Evolutionary conservation across 2,888 invertebrate species (phyloP), one percentile per base, ranked within the genome.

Genomic region (Julus scandinavius): DNA sequence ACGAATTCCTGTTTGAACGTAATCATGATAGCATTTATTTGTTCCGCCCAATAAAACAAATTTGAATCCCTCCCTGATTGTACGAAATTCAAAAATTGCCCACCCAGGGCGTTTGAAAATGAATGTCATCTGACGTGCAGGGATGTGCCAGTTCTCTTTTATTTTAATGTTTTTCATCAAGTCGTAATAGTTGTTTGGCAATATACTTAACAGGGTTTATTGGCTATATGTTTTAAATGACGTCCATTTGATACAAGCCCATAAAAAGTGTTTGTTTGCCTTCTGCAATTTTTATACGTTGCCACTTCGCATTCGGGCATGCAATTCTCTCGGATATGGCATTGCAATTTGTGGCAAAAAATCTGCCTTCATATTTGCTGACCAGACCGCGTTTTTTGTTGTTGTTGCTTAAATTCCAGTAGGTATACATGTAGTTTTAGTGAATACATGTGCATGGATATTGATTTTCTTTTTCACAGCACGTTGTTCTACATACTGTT

Each of bases 171-270:
- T 72, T 72, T 72, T 72, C 72, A 72, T 72, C 72, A n/a, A 29
- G 20, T 72, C 9, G 29, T 72, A 29, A 72, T 72, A 72, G 72
- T 72, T 72, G 72, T 72, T 72, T 72, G 72, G 72, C n/a, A 63
- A 63, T 63, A 63, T 63, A 63, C 63, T 63, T 63, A 63, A n/a
- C 63, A 17, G 63, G 7, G 63, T 72, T 72, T 72, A 72, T 72
- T 72, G 72, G 72, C 72, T 29, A 7, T 29, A 7, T 54, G 72
- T 72, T 72, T 72, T 72, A 72, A 72, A 72, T 72, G 72, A 72
- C 72, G 72, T 72, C 72, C 72, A 72, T 72, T 72, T 11, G 72
- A 72, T 29, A 72, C 72, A 9, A 29, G 72, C 72, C 29, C 72
- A 72, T 72, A 72, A 72, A 72, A 72, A 29, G 63, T 72, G 72